phyloP scores from a whole-genome alignment of 2,113 vertebrate species.

The Festucalex cinctus region DNA sequence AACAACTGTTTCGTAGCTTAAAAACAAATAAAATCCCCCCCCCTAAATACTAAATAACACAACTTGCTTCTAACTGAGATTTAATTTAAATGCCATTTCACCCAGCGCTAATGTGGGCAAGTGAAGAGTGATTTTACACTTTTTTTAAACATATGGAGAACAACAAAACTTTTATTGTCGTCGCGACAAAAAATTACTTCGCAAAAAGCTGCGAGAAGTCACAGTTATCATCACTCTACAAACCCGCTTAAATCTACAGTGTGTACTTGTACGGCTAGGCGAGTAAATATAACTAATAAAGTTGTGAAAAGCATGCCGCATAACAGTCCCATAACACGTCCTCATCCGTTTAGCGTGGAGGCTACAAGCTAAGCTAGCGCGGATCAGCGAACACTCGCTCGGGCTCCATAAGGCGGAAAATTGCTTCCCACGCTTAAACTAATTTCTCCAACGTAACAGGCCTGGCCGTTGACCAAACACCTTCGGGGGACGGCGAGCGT shows the following conservation, averaged over 20 bases:
- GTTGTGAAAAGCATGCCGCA: slow-evolving; percentile 16
- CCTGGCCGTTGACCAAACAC: slow-evolving; percentile 8
- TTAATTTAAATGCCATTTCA: background rate
- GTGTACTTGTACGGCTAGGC: background rate
- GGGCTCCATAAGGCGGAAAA: background rate
- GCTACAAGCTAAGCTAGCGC: slow-evolving; percentile 25
- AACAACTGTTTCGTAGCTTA: background rate
- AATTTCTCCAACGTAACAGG: background rate
- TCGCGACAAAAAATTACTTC: background rate
- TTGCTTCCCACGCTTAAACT: background rate
- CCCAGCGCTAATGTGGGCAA: background rate
- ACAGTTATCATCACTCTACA: background rate
- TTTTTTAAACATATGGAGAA: background rate
- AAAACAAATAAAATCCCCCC: background rate
- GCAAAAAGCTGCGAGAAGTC: background rate
- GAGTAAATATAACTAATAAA: background rate
- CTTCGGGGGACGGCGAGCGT: slow-evolving; percentile 29
- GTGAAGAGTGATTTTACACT: background rate
- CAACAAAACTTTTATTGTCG: background rate
- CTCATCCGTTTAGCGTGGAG: slow-evolving; percentile 19
- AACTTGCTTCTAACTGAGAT: background rate
- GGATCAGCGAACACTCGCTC: slow-evolving; percentile 32
- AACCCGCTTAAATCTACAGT: background rate
- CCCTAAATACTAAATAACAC: background rate
- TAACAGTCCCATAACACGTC: slow-evolving; percentile 21